Evolutionary conservation across 1,140 invertebrate species (phyloP).

Genomic region (Procambarus clarkii): DNA sequence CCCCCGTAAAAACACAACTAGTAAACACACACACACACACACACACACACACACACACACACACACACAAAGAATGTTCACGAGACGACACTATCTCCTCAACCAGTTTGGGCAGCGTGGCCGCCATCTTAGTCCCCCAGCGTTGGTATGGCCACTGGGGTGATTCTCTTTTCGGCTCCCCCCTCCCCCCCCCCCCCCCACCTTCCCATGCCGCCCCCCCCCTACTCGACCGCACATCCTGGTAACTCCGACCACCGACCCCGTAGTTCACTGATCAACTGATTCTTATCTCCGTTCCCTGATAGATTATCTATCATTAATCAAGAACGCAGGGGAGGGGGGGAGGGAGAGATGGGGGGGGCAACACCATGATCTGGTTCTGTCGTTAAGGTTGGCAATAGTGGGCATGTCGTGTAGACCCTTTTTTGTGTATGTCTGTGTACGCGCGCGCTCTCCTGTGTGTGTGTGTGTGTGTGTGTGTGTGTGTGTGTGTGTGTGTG

Average conservation of each 20-base stretch:
- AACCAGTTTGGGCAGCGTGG: neutral
- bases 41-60: no score
- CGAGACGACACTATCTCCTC: no score
- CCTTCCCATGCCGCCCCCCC: no score
- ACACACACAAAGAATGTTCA: no score
- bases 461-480: constrained; percentile 25
- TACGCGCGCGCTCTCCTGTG: constrained; percentile 1
- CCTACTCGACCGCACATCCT: neutral
- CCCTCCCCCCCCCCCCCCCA: neutral
- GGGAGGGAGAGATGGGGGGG: neutral
- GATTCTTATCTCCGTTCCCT: constrained; percentile 32
- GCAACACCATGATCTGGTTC: neutral
- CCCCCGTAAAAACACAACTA: no score
- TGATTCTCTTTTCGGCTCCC: no score
- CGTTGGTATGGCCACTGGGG: no score
- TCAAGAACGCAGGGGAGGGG: neutral
- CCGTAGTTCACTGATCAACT: neutral
- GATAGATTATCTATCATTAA: constrained; percentile 44
- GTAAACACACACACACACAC: no score
- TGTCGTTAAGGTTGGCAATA: constrained; percentile 5
- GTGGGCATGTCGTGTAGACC: neutral
- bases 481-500: constrained; percentile 6
- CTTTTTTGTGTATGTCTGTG: constrained; percentile 27
- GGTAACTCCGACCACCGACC: constrained; percentile 5
- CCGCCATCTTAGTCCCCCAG: constrained; percentile 3